Percentiles rank a stretch among this genome's conserved stretches.
phyloP scores from a whole-genome alignment of 2,113 vertebrate genomes.

The Perca fluviatilis region DNA sequence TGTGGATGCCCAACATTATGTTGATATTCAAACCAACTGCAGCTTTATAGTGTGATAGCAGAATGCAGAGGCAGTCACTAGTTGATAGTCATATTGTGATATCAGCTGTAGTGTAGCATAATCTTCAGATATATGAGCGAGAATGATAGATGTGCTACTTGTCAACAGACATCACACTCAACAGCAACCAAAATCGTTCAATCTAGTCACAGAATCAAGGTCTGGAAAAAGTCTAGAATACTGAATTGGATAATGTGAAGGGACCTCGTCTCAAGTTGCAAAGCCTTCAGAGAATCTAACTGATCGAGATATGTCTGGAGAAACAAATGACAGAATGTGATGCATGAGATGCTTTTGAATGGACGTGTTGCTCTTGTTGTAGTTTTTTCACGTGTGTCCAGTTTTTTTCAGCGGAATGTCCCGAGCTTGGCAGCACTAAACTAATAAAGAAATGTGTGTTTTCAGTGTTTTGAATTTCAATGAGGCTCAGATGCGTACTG shows the following conservation, averaged over 20 bases:
- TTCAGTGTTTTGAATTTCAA: slow-evolving; percentile 75
- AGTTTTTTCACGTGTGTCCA: slow-evolving; percentile 21
- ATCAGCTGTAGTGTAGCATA: slow-evolving; percentile 8
- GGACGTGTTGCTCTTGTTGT: neutral
- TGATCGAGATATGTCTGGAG: neutral
- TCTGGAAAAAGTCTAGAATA: slow-evolving; percentile 8
- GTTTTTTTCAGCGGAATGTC: slow-evolving; percentile 36
- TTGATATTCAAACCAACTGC: neutral
- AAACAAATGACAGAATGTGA: neutral
- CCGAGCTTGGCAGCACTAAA: slow-evolving; percentile 51
- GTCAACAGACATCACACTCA: neutral
- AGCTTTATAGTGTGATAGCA: neutral
- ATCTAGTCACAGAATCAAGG: slow-evolving; percentile 3
- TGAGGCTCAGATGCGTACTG: slow-evolving; percentile 57
- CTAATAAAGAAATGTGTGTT: slow-evolving; percentile 71
- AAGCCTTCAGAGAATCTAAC: neutral
- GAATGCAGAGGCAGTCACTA: neutral
- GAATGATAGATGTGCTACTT: neutral
- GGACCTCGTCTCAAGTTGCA: neutral
- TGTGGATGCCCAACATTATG: too few species aligned
- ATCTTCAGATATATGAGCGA: neutral
- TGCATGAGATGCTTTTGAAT: neutral
- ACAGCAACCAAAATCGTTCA: neutral
- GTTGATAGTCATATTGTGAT: slow-evolving; percentile 11
- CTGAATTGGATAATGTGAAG: neutral